These are phyloP conservation scores for Rhogogaster chlorosoma DNA, from an alignment of 2,888 invertebrate species.

Conservation along the genomic window DNA sequence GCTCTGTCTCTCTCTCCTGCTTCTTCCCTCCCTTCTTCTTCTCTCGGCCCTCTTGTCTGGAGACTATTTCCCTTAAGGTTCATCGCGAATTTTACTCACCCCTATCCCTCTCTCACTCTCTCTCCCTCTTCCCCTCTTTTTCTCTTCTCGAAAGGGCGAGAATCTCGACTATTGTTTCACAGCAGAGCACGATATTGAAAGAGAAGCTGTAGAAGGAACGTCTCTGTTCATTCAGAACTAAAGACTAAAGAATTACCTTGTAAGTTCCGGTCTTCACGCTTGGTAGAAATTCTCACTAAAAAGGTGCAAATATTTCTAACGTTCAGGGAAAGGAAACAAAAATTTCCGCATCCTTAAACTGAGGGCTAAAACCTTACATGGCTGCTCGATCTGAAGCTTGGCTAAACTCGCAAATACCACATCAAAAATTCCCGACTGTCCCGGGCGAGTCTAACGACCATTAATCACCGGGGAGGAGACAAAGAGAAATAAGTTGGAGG, in stretches of 20 bases:
- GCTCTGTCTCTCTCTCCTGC: background rate
- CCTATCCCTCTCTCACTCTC: background rate
- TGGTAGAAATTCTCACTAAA: background rate
- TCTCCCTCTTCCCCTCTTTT: background rate
- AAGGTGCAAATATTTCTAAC: background rate
- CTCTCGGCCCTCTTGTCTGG: background rate
- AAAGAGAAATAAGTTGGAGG: background rate
- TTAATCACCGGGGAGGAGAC: slow-evolving; percentile 15
- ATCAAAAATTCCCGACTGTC: slow-evolving; percentile 32
- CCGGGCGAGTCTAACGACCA: background rate
- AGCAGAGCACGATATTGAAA: background rate
- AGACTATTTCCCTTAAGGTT: slow-evolving; percentile 1
- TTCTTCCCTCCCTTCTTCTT: background rate
- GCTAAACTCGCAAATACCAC: slow-evolving; percentile 6
- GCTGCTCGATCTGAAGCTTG: background rate
- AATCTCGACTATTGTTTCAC: background rate
- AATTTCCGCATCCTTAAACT: background rate
- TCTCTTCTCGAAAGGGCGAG: background rate
- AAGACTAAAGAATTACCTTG: background rate
- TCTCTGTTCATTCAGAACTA: background rate
- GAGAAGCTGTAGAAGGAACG: background rate
- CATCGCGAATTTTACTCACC: background rate
- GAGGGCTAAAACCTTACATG: too few relatives aligned
- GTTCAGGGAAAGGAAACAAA: background rate
- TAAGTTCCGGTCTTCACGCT: background rate